Evolutionary conservation across 2,113 vertebrate genomes (phyloP).

Genomic region (Paradisaea rubra): DNA sequence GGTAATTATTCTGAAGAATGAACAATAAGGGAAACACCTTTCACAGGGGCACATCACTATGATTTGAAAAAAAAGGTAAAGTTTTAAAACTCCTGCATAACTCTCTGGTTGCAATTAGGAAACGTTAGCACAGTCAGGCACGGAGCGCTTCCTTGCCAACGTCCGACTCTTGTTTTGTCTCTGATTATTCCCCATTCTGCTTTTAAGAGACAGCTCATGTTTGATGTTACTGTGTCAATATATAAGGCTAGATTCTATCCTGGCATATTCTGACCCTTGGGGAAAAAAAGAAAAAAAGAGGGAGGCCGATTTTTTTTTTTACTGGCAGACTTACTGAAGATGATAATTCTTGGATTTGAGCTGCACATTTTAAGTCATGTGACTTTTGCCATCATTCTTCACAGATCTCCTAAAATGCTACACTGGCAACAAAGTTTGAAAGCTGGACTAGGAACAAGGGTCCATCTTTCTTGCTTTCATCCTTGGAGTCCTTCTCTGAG

Average conservation of each 20-base stretch:
- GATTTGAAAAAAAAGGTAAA: not conserved
- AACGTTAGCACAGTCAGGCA: not conserved
- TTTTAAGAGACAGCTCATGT: not conserved
- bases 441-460: not conserved
- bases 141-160: not conserved
- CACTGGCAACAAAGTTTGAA: not conserved
- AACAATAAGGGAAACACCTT: not conserved
- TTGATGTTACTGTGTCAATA: not conserved
- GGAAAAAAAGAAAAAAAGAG: not conserved
- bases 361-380: not conserved
- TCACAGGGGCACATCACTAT: not conserved
- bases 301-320: not conserved
- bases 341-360: not conserved
- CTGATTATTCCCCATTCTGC: not conserved
- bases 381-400: not conserved
- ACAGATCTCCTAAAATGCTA: not conserved
- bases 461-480: not conserved
- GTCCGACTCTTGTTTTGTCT: constrained; percentile 13
- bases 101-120: constrained; percentile 40
- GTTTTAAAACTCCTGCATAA: not conserved
- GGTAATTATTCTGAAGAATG: not conserved
- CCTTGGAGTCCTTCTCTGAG: not conserved
- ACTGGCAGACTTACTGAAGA: not conserved
- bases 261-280: not conserved
- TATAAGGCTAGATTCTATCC: not conserved